These are phyloP conservation scores for Agonopterix alstromeriana DNA, from an alignment of 2,888 invertebrate genomes.

Conservation along the genomic window DNA sequence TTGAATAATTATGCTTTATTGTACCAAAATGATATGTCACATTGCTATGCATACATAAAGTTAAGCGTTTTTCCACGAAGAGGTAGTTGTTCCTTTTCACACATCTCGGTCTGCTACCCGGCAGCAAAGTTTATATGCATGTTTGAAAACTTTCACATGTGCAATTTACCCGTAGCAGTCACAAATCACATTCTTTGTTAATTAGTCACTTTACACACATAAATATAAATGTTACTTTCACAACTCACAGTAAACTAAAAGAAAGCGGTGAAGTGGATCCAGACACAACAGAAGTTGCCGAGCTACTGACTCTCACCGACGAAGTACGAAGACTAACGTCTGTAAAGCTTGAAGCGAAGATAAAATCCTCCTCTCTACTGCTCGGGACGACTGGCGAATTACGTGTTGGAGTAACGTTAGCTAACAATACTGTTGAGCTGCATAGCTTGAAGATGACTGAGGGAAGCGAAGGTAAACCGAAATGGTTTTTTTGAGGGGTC, in stretches of 20 bases:
- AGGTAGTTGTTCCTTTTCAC: no score
- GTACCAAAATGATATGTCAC: no score
- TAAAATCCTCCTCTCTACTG: conserved; percentile 83
- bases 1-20: no score
- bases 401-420: conserved; percentile 79
- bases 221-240: neutral
- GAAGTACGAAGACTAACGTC: conserved; percentile 82
- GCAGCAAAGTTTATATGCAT: no score
- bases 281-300: conserved; percentile 41
- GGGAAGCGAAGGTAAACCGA: conserved; percentile 57
- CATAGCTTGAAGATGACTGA: conserved; percentile 75
- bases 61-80: no score
- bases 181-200: neutral
- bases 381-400: conserved; percentile 84
- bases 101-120: no score
- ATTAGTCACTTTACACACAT: neutral
- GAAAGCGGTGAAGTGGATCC: conserved; percentile 46
- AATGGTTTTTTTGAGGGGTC: neutral
- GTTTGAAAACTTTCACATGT: no score
- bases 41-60: no score
- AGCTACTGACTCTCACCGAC: conserved; percentile 79
- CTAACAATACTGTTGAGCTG: conserved; percentile 86
- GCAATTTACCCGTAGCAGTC: no score
- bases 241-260: conserved; percentile 45
- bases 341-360: conserved; percentile 81